A percentile compares a stretch with the other conserved stretches of the same genome.
These are phyloP conservation scores for Emmelina monodactyla DNA, from an alignment of 2,888 invertebrate genomes.

Conservation along the genomic window DNA sequence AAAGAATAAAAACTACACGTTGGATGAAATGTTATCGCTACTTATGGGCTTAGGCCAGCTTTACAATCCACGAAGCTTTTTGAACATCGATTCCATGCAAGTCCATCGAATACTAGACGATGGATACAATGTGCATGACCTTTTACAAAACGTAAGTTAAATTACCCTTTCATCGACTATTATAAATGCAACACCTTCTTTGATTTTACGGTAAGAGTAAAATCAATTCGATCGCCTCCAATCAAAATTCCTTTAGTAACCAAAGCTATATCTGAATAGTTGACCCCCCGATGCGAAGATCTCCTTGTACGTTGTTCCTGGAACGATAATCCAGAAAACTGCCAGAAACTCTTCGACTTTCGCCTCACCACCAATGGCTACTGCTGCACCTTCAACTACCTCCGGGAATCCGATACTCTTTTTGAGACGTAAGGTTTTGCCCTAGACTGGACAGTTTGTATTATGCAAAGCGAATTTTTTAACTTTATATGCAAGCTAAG, in stretches of 20 bases:
- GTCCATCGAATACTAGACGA: slow-evolving; percentile 43
- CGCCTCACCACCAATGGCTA: slow-evolving; percentile 67
- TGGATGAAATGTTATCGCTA: slow-evolving; percentile 37
- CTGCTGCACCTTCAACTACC: slow-evolving; percentile 68
- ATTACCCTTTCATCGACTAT: too few relatives aligned
- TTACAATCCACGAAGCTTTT: slow-evolving; percentile 30
- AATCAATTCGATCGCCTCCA: too few relatives aligned
- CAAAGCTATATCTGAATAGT: too few relatives aligned
- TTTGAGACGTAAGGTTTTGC: slow-evolving; percentile 39
- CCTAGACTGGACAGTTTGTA: too few relatives aligned
- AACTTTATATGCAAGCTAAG: too few relatives aligned
- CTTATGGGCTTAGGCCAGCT: slow-evolving; percentile 42
- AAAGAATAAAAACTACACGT: slow-evolving; percentile 38
- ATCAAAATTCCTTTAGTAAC: too few relatives aligned
- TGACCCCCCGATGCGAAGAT: slow-evolving; percentile 57
- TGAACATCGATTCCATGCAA: slow-evolving; percentile 24
- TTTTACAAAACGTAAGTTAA: slow-evolving; percentile 38
- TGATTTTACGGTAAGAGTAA: too few relatives aligned
- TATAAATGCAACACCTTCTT: too few relatives aligned
- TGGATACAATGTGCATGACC: slow-evolving; percentile 40
- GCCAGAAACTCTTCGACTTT: slow-evolving; percentile 56
- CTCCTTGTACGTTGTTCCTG: slow-evolving; percentile 56
- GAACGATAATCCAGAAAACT: slow-evolving; percentile 45
- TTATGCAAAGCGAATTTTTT: too few relatives aligned
- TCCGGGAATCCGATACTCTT: slow-evolving; percentile 38